Conservation (phyloP, 2,113 vertebrate genomes). For the Pelodiscus sinensis region DNA sequence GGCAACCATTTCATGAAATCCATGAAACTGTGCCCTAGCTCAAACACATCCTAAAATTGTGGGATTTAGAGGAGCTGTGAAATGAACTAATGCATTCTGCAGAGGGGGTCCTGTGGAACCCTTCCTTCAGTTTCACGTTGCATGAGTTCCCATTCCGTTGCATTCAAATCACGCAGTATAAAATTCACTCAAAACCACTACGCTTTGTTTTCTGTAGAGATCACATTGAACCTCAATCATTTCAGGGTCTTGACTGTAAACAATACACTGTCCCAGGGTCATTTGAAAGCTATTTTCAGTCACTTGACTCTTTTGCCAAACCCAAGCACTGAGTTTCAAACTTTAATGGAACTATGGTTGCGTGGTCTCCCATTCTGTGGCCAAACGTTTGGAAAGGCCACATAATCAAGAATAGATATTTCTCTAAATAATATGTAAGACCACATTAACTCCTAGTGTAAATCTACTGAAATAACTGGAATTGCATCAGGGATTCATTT, state of each 20-base stretch:
- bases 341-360: neutral
- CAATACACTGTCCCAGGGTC: neutral
- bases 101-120: neutral
- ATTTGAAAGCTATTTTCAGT: neutral
- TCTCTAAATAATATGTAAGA: neutral
- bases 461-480: neutral
- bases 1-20: neutral
- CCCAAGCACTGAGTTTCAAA: neutral
- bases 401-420: neutral
- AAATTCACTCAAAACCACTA: neutral
- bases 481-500: constrained; percentile 5
- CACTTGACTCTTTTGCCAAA: neutral
- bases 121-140: neutral
- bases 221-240: neutral
- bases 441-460: neutral
- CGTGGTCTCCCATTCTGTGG: constrained; percentile 9
- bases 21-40: neutral
- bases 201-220: neutral
- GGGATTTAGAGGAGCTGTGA: neutral
- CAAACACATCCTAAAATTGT: neutral
- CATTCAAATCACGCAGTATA: neutral
- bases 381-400: constrained; percentile 1
- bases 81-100: neutral
- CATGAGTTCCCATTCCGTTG: neutral
- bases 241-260: constrained; percentile 20